Conservation (phyloP, 2,113 vertebrate genomes). For the Parus major region DNA sequence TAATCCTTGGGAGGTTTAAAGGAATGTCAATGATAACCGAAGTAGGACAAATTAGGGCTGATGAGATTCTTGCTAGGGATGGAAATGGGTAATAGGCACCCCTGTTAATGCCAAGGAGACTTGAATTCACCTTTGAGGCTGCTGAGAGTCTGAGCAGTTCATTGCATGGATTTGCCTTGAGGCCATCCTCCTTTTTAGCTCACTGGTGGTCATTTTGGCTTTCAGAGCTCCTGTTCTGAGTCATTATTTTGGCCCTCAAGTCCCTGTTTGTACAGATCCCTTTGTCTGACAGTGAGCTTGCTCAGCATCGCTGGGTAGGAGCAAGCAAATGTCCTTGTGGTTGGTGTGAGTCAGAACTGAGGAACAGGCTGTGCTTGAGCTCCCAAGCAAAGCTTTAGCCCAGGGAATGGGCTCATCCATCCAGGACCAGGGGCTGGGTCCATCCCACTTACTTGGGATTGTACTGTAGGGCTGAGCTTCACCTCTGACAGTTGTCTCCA, state of each 20-base stretch:
- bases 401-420: neutral
- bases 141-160: neutral
- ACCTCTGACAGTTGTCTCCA: neutral
- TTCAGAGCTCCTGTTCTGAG: neutral
- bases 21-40: neutral
- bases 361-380: neutral
- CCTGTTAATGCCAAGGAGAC: neutral
- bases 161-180: neutral
- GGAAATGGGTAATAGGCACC: neutral
- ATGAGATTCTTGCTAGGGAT: neutral
- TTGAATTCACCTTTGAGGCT: neutral
- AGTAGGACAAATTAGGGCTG: neutral
- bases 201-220: neutral
- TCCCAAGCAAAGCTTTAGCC: fast-evolving
- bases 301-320: neutral
- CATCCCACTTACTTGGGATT: neutral
- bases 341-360: neutral
- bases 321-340: neutral
- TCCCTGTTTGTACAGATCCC: neutral
- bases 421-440: neutral
- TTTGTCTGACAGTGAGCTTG: neutral
- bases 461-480: neutral
- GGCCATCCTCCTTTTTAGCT: neutral
- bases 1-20: neutral
- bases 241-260: neutral